Evolutionary conservation across 2,113 vertebrate species (phyloP), one percentile per base, ranked within the genome.

Genomic region (Megaceryle torquata): DNA sequence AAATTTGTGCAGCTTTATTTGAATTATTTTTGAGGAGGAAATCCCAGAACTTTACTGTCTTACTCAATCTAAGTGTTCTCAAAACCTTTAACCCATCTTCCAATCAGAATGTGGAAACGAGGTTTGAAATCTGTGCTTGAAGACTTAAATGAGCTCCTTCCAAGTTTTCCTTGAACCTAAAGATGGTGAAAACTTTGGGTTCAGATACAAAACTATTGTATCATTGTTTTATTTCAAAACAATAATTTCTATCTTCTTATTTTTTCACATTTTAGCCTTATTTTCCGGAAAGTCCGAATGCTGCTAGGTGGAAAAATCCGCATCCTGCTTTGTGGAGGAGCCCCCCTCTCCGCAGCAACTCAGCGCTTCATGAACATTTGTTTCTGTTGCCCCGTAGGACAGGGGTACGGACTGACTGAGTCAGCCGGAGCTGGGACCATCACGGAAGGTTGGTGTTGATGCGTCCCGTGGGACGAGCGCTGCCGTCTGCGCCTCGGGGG

Each of bases 321-420:
- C 10, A 86, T 99, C 18, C 95, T 99, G 72, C 88, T 99, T 9
- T 99, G 99, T 51, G 99, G 99, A 3, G 99, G 99, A 10, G 99
- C 99, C 5, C 99, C 99, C 0, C 98, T 99, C 11, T 99, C 99
- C 2, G 98, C 99, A 4, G 96, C 98, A 31, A 99, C 99, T 1
- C 99, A 99, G 87, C 97, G 98, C 37, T 99, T 99, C 97, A 99
- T 99, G 99, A 99, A 99, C 54, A 99, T 99, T 88, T 99, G 99
- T 60, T 98, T 99, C 82, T 99, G 99, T 95, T 99, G 99, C 96
- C 98, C 99, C 0, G 99, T 99, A 82, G 99, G 99, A 21, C 99
- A 99, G 96, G 99, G 99, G 1, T 99, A 99, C 9, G 99, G 99
- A 46, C 98, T 99, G 68, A 99, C 99, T 0, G 99, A 99, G 87